Percentiles rank a stretch among this genome's conserved stretches.
These are phyloP conservation scores for Xyrichtys novacula DNA, from an alignment of 2,797 vertebrate genomes.

Conservation along the genomic window DNA sequence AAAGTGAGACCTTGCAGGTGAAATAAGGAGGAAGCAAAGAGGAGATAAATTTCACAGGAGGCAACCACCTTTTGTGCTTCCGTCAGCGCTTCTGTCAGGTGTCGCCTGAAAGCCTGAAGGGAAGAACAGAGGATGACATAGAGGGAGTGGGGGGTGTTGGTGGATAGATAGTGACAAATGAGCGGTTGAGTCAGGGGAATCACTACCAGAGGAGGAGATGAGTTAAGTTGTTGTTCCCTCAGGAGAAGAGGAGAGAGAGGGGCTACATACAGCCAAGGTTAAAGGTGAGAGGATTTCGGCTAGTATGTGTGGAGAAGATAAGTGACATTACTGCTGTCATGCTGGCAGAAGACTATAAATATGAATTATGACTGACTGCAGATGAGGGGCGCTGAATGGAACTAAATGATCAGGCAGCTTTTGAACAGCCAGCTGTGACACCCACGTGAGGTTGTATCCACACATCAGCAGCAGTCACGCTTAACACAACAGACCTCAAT, in stretches of 20 bases:
- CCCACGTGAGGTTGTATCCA: constrained; percentile 39
- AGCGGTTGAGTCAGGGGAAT: constrained; percentile 22
- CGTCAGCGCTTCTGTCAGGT: constrained; percentile 73
- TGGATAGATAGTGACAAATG: constrained; percentile 49
- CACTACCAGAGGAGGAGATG: constrained; percentile 12
- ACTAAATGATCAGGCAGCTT: constrained; percentile 48
- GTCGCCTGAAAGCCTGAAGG: constrained; percentile 57
- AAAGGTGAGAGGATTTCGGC: constrained; percentile 22
- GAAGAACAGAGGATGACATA: constrained; percentile 39
- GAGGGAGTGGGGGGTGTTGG: constrained; percentile 2
- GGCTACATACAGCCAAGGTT: constrained; percentile 1
- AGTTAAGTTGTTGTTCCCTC: not conserved
- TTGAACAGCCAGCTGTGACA: constrained; percentile 65
- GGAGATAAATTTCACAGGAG: constrained; percentile 61
- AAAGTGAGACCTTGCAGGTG: constrained; percentile 29
- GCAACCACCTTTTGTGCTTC: constrained; percentile 60
- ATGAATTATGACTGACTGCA: constrained; percentile 31
- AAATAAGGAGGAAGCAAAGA: constrained; percentile 58
- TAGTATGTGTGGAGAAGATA: constrained; percentile 26
- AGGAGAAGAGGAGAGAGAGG: constrained; percentile 3
- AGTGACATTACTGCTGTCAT: constrained; percentile 37
- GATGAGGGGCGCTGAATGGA: constrained; percentile 33
- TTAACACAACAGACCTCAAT: constrained; percentile 23
- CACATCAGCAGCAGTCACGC: constrained; percentile 37
- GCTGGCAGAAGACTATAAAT: constrained; percentile 29